Evolutionary conservation across 2,113 vertebrate species (phyloP), one percentile per base, ranked within the genome.

Genomic region (Sigmodon hispidus): DNA sequence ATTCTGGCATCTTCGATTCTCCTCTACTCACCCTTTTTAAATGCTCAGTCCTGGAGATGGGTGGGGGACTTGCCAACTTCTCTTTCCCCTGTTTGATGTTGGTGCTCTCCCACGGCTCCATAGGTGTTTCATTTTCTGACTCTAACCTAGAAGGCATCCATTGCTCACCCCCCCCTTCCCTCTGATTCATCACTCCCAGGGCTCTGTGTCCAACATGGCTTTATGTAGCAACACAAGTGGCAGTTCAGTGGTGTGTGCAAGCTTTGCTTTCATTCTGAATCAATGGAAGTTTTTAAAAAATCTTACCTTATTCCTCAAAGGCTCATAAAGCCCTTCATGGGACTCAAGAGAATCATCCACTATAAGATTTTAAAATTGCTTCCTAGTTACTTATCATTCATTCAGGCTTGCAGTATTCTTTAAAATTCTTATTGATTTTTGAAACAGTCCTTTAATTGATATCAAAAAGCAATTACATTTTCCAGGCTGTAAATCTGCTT

Each of bases 401-500:
- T 91, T 93, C 95, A 95, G 79, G 87, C 92, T 96, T 86, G 91
- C 0, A 7, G 89, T 95, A 97, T 97, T 96, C 96, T 97, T 98
- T 96, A 96, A 97, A 97, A 96, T 97, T 97, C 97, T 94, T 97
- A 98, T 97, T 97, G 97, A 97, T 98, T 98, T 98, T 97, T 77
- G 92, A 96, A 97, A 96, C 92, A 97, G 95, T 96, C 86, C 96
- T 98, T 97, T 98, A 98, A 97, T 97, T 97, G 97, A 96, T 97
- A 97, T 97, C 95, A 97, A 98, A 96, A 96, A 94, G 97, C 96
- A 98, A 97, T 98, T 98, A 98, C 96, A 97, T 97, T 97, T 97
- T 97, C 96, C 97, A 95, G 96, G 83, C 97, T 95, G 94, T 97
- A 98, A 97, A 97, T 97, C 96, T 96, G 95, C 77, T 97, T 96